A percentile compares a stretch with the other conserved stretches of the same genome.
These are phyloP conservation scores for Hymenochirus boettgeri DNA, from an alignment of 2,113 vertebrate species.

Conservation along the genomic window DNA sequence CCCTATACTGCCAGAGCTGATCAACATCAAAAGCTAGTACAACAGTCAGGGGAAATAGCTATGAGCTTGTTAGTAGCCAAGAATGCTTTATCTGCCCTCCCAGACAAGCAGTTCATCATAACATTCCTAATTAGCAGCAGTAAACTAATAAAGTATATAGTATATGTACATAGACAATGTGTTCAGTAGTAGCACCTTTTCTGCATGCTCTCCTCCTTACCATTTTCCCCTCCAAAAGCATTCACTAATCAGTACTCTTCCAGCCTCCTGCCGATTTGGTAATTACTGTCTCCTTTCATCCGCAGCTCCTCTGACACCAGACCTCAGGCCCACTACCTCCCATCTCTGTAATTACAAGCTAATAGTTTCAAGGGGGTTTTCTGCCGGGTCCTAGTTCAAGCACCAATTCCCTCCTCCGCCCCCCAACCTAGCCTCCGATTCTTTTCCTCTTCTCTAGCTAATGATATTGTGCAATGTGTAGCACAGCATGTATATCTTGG, in stretches of 20 bases:
- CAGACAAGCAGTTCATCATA: background rate
- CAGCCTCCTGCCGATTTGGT: conserved; percentile 57
- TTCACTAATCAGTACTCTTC: conserved; percentile 55
- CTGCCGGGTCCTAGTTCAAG: conserved; percentile 54
- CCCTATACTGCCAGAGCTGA: background rate
- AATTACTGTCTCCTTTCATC: conserved; percentile 67
- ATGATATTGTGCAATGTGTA: conserved; percentile 49
- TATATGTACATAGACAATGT: conserved; percentile 29
- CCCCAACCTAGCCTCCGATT: conserved; percentile 37
- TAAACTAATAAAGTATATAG: conserved; percentile 20
- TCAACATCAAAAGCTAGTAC: background rate
- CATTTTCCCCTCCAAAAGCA: conserved; percentile 47
- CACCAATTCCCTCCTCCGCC: conserved; percentile 46
- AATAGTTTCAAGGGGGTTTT: conserved; percentile 61
- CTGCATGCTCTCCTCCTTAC: conserved; percentile 23
- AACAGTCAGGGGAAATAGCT: conserved; percentile 2
- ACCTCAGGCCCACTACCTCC: conserved; percentile 57
- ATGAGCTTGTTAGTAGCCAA: conserved; percentile 11
- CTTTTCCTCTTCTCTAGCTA: conserved; percentile 45
- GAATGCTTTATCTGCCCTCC: conserved; percentile 6
- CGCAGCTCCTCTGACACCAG: conserved; percentile 53
- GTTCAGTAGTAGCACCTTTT: conserved; percentile 11
- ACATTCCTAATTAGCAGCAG: conserved; percentile 21
- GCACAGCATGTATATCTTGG: conserved; percentile 45
- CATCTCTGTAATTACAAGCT: conserved; percentile 70